Percentiles rank a stretch among this genome's conserved stretches.
phyloP scores from a whole-genome alignment of 2,113 vertebrate genomes.

The Mystacornis crossleyi region DNA sequence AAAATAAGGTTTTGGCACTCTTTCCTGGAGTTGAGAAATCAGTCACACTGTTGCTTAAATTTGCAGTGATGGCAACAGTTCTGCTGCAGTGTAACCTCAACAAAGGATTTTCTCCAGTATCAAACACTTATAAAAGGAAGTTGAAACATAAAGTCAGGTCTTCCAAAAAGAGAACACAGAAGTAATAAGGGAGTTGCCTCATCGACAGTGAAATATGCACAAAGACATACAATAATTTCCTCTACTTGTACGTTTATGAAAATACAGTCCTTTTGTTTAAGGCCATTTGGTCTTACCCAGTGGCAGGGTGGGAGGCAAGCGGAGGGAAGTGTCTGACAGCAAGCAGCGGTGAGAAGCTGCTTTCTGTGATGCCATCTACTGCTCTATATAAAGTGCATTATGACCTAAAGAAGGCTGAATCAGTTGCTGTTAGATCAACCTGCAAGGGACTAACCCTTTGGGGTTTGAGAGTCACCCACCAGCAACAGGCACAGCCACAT shows the following conservation, averaged over 20 bases:
- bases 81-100: not conserved
- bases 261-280: not conserved
- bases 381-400: not conserved
- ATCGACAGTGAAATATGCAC: not conserved
- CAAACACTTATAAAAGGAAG: not conserved
- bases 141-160: not conserved
- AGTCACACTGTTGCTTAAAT: not conserved
- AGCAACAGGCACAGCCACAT: not conserved
- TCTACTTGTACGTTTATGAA: not conserved
- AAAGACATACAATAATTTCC: not conserved
- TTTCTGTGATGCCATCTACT: not conserved
- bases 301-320: not conserved
- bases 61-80: not conserved
- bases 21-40: not conserved
- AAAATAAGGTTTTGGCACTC: not conserved
- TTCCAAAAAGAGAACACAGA: not conserved
- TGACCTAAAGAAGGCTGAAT: not conserved
- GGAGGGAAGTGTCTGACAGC: not conserved
- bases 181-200: not conserved
- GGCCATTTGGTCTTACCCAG: not conserved
- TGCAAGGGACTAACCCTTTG: fast-evolving
- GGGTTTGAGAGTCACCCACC: not conserved
- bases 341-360: not conserved
- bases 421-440: not conserved
- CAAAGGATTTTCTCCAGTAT: not conserved